Evolutionary conservation across 1,140 invertebrate genomes (phyloP).

Genomic region (Meteorus sp.): DNA sequence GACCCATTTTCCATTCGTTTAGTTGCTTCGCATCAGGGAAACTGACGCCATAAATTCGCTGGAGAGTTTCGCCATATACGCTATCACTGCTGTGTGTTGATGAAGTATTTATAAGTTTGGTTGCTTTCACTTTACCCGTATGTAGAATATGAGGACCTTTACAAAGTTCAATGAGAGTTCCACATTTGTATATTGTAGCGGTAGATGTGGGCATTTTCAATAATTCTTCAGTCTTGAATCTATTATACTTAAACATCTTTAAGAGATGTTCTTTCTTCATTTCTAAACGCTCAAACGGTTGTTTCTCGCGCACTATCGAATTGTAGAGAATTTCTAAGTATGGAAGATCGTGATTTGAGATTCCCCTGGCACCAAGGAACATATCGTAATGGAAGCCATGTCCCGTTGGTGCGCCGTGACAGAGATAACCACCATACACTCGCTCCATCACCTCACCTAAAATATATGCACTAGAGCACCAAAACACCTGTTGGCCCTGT

Average conservation of each 20-base stretch:
- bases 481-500: constrained; percentile 95
- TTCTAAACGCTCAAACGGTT: constrained; percentile 95
- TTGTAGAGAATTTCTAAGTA: constrained; percentile 85
- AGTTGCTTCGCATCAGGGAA: constrained; percentile 96
- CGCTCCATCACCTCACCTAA: constrained; percentile 96
- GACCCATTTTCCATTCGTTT: constrained; percentile 97
- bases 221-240: constrained; percentile 95
- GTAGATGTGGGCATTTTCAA: constrained; percentile 93
- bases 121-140: constrained; percentile 95
- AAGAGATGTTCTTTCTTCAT: constrained; percentile 93
- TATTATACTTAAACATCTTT: constrained; percentile 98
- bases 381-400: constrained; percentile 99
- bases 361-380: constrained; percentile 81
- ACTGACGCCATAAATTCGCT: constrained; percentile 96
- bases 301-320: constrained; percentile 89
- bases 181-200: constrained; percentile 96
- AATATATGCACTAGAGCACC: constrained; percentile 98
- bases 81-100: constrained; percentile 99
- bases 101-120: constrained; percentile 93
- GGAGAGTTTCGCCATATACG: constrained; percentile 88
- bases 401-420: constrained; percentile 98
- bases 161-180: constrained; percentile 96
- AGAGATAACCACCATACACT: constrained; percentile 94
- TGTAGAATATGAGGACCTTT: constrained; percentile 95
- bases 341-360: constrained; percentile 86